Evolutionary conservation across 1,140 invertebrate species (phyloP).

Genomic region (Drosophila tani): DNA sequence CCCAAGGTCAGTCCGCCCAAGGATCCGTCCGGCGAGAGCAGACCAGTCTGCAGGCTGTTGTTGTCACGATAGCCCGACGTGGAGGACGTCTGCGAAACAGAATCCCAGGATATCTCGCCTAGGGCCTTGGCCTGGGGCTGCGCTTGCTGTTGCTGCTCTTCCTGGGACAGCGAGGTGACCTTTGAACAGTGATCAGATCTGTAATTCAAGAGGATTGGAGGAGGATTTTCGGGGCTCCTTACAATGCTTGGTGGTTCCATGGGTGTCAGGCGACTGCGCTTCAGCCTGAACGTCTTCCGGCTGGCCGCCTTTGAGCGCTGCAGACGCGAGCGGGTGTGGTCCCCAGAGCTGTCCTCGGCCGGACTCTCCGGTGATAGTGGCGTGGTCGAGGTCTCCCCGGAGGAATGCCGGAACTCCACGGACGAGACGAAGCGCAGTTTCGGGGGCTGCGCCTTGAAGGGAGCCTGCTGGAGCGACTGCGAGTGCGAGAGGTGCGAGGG

Average conservation of each 20-base stretch:
- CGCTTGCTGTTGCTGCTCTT: constrained; percentile 62
- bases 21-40: constrained; percentile 86
- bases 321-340: constrained; percentile 88
- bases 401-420: constrained; percentile 77
- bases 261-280: constrained; percentile 88
- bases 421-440: constrained; percentile 92
- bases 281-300: constrained; percentile 95
- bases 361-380: constrained; percentile 91
- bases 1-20: constrained; percentile 77
- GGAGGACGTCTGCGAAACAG: constrained; percentile 91
- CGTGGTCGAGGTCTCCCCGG: constrained; percentile 90
- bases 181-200: constrained; percentile 58
- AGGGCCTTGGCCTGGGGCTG: constrained; percentile 74
- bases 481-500: constrained; percentile 82
- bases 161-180: constrained; percentile 74
- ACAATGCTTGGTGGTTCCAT: constrained; percentile 83
- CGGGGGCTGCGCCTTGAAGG: constrained; percentile 86
- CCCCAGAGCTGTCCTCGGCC: constrained; percentile 88
- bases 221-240: constrained; percentile 34
- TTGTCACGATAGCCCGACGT: constrained; percentile 91
- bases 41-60: constrained; percentile 86
- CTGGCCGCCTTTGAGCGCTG: constrained; percentile 97
- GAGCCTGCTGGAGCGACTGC: constrained; percentile 80
- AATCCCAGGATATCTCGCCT: constrained; percentile 90
- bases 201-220: constrained; percentile 55